Base-by-base conservation (phyloP, 2,888 invertebrate genomes). In the Invenusta paracnida region DNA sequence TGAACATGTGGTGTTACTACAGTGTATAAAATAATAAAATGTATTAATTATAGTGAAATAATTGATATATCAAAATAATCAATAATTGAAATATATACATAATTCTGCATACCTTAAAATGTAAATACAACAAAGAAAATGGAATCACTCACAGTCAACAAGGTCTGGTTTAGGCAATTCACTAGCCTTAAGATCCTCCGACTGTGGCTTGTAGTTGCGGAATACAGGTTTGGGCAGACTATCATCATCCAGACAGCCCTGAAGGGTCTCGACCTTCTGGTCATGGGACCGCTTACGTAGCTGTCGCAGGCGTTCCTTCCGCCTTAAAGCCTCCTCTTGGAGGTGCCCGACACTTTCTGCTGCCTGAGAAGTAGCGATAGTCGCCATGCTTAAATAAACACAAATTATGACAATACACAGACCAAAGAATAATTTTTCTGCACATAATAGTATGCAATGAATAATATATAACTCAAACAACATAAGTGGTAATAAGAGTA, bases 331-430 rank as follows among this genome's bases (percentile, higher is more conserved):
- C n/a, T 82, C 82, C 11, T 82, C 29, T 2, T 29, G 27, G 5
- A 82, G n/a, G 25, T 82, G 27, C 25, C 82, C 82, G 29, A 82
- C 29, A 11, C 28, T 82, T 5, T 48, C 48, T 48, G 5, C 48
- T 11, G 17, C 48, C 17, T 48, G 5, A 17, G 48, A 11, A 48
- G 48, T n/a, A n/a, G n/a, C n/a, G n/a, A 84, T 91, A n/a, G n/a
- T n/a, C n/a, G n/a, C n/a, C n/a, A n/a, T n/a, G n/a, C n/a, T n/a
- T n/a, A n/a, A n/a, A n/a, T n/a, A n/a, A n/a, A n/a, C n/a, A n/a
- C n/a, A n/a, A n/a, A n/a, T n/a, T n/a, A n/a, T n/a, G n/a, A n/a
- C n/a, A n/a, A n/a, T n/a, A n/a, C n/a, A n/a, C n/a, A n/a, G n/a
- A n/a, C n/a, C n/a, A n/a, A n/a, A n/a, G n/a, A n/a, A n/a, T n/a